Evolutionary conservation across 2,797 vertebrate genomes (phyloP).

Genomic region (Eleutherodactylus coqui): DNA sequence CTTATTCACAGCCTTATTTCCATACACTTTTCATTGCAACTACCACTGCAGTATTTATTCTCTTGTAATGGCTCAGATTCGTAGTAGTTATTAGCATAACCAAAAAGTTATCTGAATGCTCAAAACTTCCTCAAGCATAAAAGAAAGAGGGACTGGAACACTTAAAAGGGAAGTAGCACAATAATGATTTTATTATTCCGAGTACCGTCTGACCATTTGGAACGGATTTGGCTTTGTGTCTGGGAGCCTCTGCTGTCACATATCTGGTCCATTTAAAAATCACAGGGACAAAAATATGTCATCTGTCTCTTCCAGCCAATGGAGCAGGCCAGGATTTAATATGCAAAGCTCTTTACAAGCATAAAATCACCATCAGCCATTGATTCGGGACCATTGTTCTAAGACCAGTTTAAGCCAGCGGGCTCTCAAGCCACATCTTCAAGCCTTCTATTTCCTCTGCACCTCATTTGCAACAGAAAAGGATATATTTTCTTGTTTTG

Average conservation of each 20-base stretch:
- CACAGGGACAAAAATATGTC: conserved; percentile 14
- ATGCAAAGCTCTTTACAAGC: conserved; percentile 74
- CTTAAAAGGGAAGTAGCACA: conserved; percentile 19
- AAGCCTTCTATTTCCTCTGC: conserved; percentile 66
- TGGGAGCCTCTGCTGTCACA: background rate
- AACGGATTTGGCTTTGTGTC: background rate
- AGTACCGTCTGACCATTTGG: background rate
- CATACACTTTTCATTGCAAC: background rate
- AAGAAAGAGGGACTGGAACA: background rate
- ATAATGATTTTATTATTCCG: background rate
- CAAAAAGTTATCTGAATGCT: background rate
- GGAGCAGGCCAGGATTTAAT: conserved; percentile 63
- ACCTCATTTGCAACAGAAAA: conserved; percentile 75
- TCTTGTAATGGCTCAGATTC: background rate
- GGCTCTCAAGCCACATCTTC: conserved; percentile 67
- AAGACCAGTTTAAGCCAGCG: conserved; percentile 71
- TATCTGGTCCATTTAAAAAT: conserved; percentile 29
- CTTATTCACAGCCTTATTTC: background rate
- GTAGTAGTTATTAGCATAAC: background rate
- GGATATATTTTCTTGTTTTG: conserved; percentile 32
- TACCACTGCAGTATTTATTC: background rate
- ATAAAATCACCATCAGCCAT: conserved; percentile 71
- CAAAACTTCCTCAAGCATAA: conserved; percentile 8
- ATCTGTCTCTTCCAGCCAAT: conserved; percentile 1
- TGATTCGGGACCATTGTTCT: conserved; percentile 70